Evolutionary conservation across 2,888 invertebrate genomes (phyloP), one percentile per base, ranked within the genome.

Genomic region (Bellardia bayeri): DNA sequence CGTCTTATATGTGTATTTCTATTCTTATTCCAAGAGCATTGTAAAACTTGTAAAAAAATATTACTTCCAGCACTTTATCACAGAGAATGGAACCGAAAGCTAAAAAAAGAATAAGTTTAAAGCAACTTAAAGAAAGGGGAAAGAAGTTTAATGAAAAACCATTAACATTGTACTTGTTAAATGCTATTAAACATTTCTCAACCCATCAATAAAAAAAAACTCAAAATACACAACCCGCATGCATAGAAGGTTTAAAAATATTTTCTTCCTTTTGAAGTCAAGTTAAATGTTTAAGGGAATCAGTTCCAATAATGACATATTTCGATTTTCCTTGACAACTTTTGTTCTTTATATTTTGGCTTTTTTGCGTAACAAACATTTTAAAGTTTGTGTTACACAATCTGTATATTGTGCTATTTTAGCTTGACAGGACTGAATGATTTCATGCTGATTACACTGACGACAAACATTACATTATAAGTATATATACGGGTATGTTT

Each of bases 371-470:
- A 7, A 37, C 11, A 37, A 37, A 37, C n/a, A 37, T 63, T 63
- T 61, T 30, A 61, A 61, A 61, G 11, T 61, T 3, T 14, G 14
- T 37, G n/a, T n/a, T 37, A 37, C n/a, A 63, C 4, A 37, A n/a
- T 7, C n/a, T n/a, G 3, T 61, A 14, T 61, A 13, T 33, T 33
- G 9, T 40, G 7, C 6, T 33, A 37, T 40, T 63, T 63, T 37
- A 3, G 37, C 37, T 63, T 37, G 37, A n/a, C 33, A 40, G 61
- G 33, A 45, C 63, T 14, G 8, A 14, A 69, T 54, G 51, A 76
- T 37, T 51, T 76, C 40, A 76, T 68, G 68, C 45, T 79, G 69
- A 69, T 79, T 58, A 49, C 58, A 61, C 56, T 13, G 37, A 58
- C 14, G 33, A 13, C 23, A 68, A 51, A 30, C 58, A 58, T 58